Base-by-base conservation (phyloP, 2,113 vertebrate genomes). In the Podilymbus podiceps region DNA sequence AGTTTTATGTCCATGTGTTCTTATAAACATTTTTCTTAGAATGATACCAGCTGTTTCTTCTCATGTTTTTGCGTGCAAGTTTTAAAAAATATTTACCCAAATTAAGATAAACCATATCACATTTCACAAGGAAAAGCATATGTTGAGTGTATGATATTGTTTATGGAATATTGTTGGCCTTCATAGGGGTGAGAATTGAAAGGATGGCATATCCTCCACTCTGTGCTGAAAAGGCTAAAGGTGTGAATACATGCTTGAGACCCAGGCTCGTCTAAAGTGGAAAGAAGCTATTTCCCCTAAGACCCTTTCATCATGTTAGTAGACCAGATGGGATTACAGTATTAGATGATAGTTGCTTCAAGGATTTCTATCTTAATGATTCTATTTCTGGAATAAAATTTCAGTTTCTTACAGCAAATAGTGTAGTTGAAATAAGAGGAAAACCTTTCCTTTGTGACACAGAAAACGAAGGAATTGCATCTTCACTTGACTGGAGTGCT, bases 191-290 rank as follows among this genome's bases (percentile, higher is more conserved):
- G 24, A 74, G 19, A 40, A 42, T 38, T 73, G 27, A 47, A n/a
- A 52, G 38, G 38, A 19, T 49, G 59, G 16, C 30, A 42, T 73
- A 50, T 72, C 22, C 58, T 74, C 31, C 31, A 52, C 20, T 72
- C 47, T 9, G 3, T 44, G 24, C 27, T 69, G 66, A 24, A 90
- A 88, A 69, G 30, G n/a, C 59, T 56, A 8, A 42, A 74, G 9
- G 15, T 76, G 7, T 15, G 23, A 63, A 28, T 40, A 23, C 20
- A 75, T 55, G 12, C 6, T 44, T 31, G 58, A 89, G 35, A 88
- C 46, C 35, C 27, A 11, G 0, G 0, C 33, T 25, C 18, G 8
- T 24, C 15, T 73, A 5, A 83, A 35, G 33, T 30, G 14, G 28
- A 79, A 73, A 68, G 40, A 83, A 80, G 30, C 16, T 28, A 5